Evolutionary conservation across 2,797 vertebrate species (phyloP).

Genomic region (Enteromius fasciolatus): DNA sequence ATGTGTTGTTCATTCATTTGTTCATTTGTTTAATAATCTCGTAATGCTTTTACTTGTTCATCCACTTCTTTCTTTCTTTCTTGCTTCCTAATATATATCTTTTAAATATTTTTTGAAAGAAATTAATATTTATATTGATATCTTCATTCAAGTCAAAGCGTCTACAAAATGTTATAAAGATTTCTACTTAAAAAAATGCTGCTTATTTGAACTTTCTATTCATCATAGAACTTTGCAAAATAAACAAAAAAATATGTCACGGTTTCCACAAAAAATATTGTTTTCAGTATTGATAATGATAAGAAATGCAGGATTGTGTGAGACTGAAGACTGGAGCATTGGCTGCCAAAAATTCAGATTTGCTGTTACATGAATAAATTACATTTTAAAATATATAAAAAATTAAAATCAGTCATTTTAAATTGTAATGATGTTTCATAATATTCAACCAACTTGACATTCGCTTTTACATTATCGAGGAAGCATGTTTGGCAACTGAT

Average conservation of each 20-base stretch:
- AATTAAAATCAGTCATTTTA: too few relatives aligned
- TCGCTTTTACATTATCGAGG: background rate
- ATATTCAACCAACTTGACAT: conserved; percentile 6
- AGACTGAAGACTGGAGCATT: background rate
- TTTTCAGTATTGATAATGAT: background rate
- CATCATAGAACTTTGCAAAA: background rate
- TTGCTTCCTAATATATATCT: background rate
- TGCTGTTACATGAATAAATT: background rate
- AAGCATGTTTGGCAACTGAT: conserved; percentile 17
- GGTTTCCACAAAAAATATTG: background rate
- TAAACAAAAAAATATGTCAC: background rate
- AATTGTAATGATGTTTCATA: background rate
- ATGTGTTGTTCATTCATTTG: background rate
- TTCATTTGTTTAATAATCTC: too few relatives aligned
- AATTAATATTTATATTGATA: background rate
- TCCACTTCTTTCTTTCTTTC: background rate
- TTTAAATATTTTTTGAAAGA: background rate
- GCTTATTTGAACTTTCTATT: background rate
- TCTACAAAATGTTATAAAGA: background rate
- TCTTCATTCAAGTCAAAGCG: too few relatives aligned
- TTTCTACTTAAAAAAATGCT: background rate
- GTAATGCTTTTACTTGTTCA: too few relatives aligned
- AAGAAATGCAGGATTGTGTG: background rate
- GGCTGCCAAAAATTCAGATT: background rate
- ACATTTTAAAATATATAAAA: background rate